Percentiles rank a stretch among this genome's conserved stretches.
Evolutionary conservation across 2,113 vertebrate species (phyloP).

Genomic region (Meleagris gallopavo): DNA sequence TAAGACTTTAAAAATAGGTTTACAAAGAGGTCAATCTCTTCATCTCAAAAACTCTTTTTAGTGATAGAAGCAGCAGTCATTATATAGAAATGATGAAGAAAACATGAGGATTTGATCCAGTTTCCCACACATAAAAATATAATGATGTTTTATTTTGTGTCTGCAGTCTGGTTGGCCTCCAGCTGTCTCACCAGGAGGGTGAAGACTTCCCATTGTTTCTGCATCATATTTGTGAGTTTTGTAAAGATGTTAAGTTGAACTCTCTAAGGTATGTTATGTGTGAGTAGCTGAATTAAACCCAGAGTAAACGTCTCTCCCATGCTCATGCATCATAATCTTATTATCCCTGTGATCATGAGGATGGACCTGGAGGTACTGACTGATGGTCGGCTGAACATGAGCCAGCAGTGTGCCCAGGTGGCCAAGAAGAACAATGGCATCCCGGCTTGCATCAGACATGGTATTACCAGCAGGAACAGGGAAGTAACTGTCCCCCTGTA

Average conservation of each 20-base stretch:
- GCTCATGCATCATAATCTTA: neutral
- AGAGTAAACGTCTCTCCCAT: neutral
- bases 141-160: neutral
- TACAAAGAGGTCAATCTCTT: neutral
- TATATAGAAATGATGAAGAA: neutral
- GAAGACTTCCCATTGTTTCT: neutral
- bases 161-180: neutral
- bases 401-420: too few relatives aligned
- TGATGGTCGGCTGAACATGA: too few relatives aligned
- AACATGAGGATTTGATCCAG: rapidly evolving
- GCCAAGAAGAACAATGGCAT: too few relatives aligned
- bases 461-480: too few relatives aligned
- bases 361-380: too few relatives aligned
- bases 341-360: neutral
- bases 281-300: neutral
- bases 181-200: neutral
- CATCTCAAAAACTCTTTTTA: neutral
- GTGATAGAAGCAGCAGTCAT: neutral
- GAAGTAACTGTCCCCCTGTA: too few relatives aligned
- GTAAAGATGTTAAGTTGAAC: neutral
- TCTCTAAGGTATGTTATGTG: neutral
- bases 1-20: neutral
- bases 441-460: too few relatives aligned
- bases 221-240: neutral
- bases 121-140: neutral